A percentile compares a stretch with the other conserved stretches of the same genome.
These are phyloP conservation scores for Tholera decimalis DNA, from an alignment of 2,888 invertebrate species.

Conservation along the genomic window DNA sequence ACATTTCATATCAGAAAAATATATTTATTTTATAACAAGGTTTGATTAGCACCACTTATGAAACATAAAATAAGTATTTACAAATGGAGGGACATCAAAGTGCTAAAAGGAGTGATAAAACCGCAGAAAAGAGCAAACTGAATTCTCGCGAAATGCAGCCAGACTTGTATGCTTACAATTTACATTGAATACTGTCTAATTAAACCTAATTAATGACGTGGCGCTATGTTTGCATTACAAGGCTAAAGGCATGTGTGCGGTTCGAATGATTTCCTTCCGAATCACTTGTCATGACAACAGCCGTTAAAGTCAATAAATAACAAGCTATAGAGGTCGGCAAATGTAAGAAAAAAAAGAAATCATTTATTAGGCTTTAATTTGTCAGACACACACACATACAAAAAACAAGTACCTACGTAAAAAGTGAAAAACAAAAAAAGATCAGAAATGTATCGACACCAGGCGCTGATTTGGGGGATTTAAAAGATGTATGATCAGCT, in stretches of 20 bases:
- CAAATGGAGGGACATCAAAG: background rate
- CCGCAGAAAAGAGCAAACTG: background rate
- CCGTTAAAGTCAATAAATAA: no score
- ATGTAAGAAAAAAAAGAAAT: no score
- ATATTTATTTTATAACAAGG: background rate
- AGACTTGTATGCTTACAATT: background rate
- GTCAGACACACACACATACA: no score
- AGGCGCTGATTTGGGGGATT: background rate
- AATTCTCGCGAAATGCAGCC: conserved; percentile 3
- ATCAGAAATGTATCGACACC: no score
- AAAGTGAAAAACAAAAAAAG: no score
- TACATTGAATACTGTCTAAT: conserved; percentile 5
- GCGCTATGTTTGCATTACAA: background rate
- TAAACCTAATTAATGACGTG: conserved; percentile 6
- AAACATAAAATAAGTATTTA: conserved; percentile 26
- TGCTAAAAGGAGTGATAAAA: background rate
- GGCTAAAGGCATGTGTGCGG: background rate
- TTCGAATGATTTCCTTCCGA: no score
- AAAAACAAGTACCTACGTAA: no score
- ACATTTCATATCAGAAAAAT: background rate
- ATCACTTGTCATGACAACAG: no score
- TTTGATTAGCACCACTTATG: background rate
- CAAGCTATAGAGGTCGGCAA: no score
- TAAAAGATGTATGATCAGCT: no score
- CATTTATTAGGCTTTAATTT: no score